Conservation (phyloP, 92 coral and sea anemone genomes). For the Palythoa heliodiscus region DNA sequence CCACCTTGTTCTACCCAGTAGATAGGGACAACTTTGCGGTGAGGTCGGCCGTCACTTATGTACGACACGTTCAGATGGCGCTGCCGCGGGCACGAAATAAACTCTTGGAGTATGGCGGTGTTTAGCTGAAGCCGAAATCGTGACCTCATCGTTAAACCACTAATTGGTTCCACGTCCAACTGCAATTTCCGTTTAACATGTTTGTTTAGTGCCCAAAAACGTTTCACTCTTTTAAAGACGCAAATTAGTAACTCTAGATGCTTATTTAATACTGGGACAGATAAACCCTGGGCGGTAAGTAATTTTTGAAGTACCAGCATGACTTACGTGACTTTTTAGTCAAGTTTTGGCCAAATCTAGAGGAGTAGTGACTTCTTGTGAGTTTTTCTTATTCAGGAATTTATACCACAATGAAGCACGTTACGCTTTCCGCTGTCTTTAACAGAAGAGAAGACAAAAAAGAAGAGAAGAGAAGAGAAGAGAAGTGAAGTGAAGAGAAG, state of each 20-base stretch:
- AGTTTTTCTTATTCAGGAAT: no score
- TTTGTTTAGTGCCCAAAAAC: no score
- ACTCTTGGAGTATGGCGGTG: slow-evolving; percentile 51
- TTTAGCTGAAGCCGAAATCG: slow-evolving; percentile 79
- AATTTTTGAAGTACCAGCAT: no score
- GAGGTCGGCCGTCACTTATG: slow-evolving; percentile 30
- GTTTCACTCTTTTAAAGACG: no score
- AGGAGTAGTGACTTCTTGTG: no score
- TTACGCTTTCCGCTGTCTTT: no score
- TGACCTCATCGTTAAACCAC: slow-evolving; percentile 71
- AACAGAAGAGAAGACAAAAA: neutral
- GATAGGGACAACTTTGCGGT: slow-evolving; percentile 69
- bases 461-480: neutral
- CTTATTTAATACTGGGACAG: no score
- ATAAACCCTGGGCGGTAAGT: no score
- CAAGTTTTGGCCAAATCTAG: no score
- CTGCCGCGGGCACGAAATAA: slow-evolving; percentile 51
- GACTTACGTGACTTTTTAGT: no score
- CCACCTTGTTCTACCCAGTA: slow-evolving; percentile 80
- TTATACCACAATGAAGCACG: no score
- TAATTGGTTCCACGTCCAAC: slow-evolving; percentile 87
- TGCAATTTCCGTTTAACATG: slow-evolving; percentile 9
- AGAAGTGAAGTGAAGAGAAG: neutral
- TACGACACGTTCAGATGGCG: slow-evolving; percentile 58
- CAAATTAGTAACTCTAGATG: no score